These are phyloP conservation scores for Acrobasis repandana DNA, from an alignment of 2,888 invertebrate genomes.

Conservation along the genomic window DNA sequence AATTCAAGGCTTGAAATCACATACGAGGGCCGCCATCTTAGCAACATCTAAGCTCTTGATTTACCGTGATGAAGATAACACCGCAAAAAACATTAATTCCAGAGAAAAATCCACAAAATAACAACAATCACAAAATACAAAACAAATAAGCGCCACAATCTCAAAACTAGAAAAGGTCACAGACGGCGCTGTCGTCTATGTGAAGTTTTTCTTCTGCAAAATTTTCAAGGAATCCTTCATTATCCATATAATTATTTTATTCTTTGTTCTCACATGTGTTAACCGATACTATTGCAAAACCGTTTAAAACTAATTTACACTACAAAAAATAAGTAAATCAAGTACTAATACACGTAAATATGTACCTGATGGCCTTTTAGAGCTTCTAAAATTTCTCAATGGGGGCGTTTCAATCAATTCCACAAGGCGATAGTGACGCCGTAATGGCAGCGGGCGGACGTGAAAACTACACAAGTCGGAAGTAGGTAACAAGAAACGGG, in stretches of 20 bases:
- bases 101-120: conserved; percentile 30
- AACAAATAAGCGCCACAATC: conserved; percentile 62
- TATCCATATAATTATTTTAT: background rate
- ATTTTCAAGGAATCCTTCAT: conserved; percentile 15
- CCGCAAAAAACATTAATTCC: conserved; percentile 13
- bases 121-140: conserved; percentile 35
- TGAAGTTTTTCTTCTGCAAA: conserved; percentile 34
- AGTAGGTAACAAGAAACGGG: background rate
- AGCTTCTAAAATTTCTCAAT: conserved; percentile 66
- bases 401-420: conserved; percentile 75
- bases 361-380: conserved; percentile 38
- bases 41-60: conserved; percentile 42
- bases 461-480: conserved; percentile 21
- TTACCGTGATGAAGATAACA: conserved; percentile 22
- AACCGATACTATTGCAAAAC: background rate
- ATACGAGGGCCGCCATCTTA: conserved; percentile 44
- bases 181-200: conserved; percentile 74
- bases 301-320: conserved; percentile 11
- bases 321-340: conserved; percentile 24
- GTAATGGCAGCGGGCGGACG: conserved; percentile 17
- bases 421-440: conserved; percentile 20
- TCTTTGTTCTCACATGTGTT: conserved; percentile 16
- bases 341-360: conserved; percentile 17
- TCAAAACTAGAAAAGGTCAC: conserved; percentile 50
- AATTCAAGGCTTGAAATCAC: conserved; percentile 3